phyloP scores from a whole-genome alignment of 2,888 invertebrate species.

The Macaria liturata region DNA sequence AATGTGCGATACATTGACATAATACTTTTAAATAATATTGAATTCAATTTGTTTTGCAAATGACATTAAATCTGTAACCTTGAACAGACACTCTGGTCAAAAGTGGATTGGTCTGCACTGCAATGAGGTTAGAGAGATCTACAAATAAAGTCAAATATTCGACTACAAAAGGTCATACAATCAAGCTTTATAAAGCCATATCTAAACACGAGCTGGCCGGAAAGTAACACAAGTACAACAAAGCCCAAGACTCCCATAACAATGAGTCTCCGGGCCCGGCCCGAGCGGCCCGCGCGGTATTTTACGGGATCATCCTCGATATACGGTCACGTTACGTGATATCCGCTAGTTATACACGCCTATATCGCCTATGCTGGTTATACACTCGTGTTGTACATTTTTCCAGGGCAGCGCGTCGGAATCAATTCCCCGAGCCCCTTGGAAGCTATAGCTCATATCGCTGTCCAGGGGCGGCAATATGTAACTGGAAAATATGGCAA shows the following conservation, averaged over 20 bases:
- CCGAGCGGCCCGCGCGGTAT: constrained; percentile 32
- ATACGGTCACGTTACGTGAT: constrained; percentile 26
- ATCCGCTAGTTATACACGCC: constrained; percentile 28
- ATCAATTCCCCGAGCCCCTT: constrained; percentile 54
- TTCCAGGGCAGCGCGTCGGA: constrained; percentile 44
- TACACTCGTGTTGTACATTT: constrained; percentile 44
- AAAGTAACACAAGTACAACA: constrained; percentile 1
- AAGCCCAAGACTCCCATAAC: constrained; percentile 11
- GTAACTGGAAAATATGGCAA: constrained; percentile 32
- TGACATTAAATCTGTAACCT: too few relatives aligned
- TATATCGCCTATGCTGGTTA: constrained; percentile 23
- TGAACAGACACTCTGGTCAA: too few relatives aligned
- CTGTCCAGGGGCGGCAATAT: constrained; percentile 46
- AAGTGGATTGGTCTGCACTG: too few relatives aligned
- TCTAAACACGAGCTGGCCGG: neutral
- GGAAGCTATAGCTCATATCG: constrained; percentile 54
- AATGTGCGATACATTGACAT: too few relatives aligned
- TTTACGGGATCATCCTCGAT: constrained; percentile 38
- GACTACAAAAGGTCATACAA: too few relatives aligned
- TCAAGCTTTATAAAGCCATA: neutral
- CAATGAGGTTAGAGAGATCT: too few relatives aligned
- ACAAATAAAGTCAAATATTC: too few relatives aligned
- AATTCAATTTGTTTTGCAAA: too few relatives aligned
- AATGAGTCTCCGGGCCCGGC: constrained; percentile 9
- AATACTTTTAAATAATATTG: too few relatives aligned